A percentile compares a stretch with the other conserved stretches of the same genome.
phyloP scores from a whole-genome alignment of 2,113 vertebrate genomes.

The Panurus biarmicus region DNA sequence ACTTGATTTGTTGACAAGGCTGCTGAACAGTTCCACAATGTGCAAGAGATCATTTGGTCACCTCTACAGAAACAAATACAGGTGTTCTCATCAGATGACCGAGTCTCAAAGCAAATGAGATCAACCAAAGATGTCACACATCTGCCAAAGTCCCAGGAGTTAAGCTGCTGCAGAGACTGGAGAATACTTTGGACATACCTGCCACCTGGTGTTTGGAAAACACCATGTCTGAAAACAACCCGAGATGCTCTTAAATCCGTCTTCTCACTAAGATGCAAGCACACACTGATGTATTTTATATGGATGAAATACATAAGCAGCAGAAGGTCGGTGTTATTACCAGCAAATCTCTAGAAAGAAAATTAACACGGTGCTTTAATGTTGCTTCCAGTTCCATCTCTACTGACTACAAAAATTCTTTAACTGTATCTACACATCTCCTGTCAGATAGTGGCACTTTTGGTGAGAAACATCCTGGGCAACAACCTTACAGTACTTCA shows the following conservation, averaged over 20 bases:
- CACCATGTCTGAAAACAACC: background rate
- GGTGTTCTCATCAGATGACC: background rate
- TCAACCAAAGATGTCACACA: background rate
- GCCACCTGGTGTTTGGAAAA: slow-evolving; percentile 30
- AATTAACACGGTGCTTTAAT: background rate
- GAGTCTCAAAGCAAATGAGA: background rate
- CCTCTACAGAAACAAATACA: background rate
- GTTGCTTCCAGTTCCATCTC: background rate
- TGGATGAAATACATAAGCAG: background rate
- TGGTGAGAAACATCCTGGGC: background rate
- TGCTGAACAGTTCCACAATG: background rate
- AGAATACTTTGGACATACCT: background rate
- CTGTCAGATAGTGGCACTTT: background rate
- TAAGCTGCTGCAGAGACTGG: background rate
- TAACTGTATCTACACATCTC: background rate
- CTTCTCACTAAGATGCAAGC: background rate
- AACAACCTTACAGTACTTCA: background rate
- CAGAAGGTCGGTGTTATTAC: background rate
- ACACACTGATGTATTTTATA: background rate
- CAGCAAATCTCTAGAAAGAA: background rate
- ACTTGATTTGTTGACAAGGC: background rate
- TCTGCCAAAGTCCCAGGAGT: background rate
- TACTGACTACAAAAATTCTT: background rate
- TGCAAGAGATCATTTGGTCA: background rate
- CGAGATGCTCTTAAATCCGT: background rate